Base-by-base conservation (phyloP, 2,113 vertebrate species). In the Saccopteryx leptura region DNA sequence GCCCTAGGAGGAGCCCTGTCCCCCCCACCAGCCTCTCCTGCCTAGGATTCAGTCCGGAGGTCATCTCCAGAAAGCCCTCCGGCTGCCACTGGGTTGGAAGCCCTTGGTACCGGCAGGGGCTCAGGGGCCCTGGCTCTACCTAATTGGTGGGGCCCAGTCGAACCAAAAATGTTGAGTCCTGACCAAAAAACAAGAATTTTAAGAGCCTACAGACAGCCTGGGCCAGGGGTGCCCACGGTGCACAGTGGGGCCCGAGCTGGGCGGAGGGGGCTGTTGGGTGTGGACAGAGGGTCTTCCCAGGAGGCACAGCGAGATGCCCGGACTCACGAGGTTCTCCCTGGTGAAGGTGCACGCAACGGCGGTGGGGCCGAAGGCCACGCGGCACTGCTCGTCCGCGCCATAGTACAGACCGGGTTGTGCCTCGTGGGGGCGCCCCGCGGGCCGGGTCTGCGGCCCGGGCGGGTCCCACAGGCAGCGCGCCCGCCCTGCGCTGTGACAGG, bases 351-450 rank as follows among this genome's bases (percentile, higher is more conserved):
- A 99, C 33, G 99, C 99, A 2, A 98, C 98, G 0, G 99, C 99
- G 0, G 94, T 23, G 0, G 97, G 98, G 2, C 99, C 99, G 31
- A 99, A 99, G 72, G 99, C 99, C 5, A 99, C 98, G 56, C 98
- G 99, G 92, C 99, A 99, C 94, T 99, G 99, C 86, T 99, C 99
- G 21, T 99, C 99, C 0, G 99, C 98, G n/a, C 99, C 99, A 0
- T 99, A 99, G 98, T 99, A 99, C 54, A 99, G 98, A 78, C 99
- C 99, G 0, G 99, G 99, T 96, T 99, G 99, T 97, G 98, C 99
- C 52, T 98, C 97, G 1, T 98, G 99, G 60, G 99, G 98, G 72
- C 96, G 98, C 88, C 97, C 97, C 33, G 91, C 93, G 21, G 97
- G 81, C 9, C 90, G 96, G 0, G 81, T 12, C 10, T 98, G 99